A percentile compares a stretch with the other conserved stretches of the same genome.
These are phyloP conservation scores for Thyatira batis DNA, from an alignment of 2,888 invertebrate genomes.

Conservation along the genomic window DNA sequence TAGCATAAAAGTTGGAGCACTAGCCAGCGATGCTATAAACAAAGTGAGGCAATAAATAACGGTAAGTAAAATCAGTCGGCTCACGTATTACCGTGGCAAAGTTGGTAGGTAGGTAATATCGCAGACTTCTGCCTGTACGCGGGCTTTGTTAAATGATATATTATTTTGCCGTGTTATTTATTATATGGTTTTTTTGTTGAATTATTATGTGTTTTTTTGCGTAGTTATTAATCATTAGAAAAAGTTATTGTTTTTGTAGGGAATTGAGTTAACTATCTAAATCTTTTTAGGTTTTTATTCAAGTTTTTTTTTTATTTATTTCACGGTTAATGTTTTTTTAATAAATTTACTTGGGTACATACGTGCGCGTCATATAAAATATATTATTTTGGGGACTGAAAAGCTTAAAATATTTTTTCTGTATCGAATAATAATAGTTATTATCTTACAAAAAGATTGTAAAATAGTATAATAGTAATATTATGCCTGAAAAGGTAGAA, in stretches of 20 bases:
- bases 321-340: too few species aligned
- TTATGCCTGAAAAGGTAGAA: too few species aligned
- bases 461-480: too few species aligned
- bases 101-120: conserved; percentile 25
- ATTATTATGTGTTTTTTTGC: background rate
- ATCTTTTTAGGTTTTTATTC: too few species aligned
- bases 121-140: conserved; percentile 25
- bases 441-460: too few species aligned
- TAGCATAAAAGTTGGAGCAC: background rate
- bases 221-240: background rate
- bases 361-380: too few species aligned
- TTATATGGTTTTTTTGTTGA: conserved; percentile 3
- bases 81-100: background rate
- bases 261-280: too few species aligned
- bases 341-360: too few species aligned
- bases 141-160: conserved; percentile 39
- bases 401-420: too few species aligned
- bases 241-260: background rate
- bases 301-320: too few species aligned
- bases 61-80: background rate
- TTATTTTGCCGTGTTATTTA: conserved; percentile 20
- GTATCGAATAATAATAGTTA: too few species aligned
- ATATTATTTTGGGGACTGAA: too few species aligned
- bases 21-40: background rate
- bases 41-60: background rate